A percentile compares a stretch with the other conserved stretches of the same genome.
Evolutionary conservation across 2,797 vertebrate species (phyloP).

Genomic region (Bovichtus diacanthus): DNA sequence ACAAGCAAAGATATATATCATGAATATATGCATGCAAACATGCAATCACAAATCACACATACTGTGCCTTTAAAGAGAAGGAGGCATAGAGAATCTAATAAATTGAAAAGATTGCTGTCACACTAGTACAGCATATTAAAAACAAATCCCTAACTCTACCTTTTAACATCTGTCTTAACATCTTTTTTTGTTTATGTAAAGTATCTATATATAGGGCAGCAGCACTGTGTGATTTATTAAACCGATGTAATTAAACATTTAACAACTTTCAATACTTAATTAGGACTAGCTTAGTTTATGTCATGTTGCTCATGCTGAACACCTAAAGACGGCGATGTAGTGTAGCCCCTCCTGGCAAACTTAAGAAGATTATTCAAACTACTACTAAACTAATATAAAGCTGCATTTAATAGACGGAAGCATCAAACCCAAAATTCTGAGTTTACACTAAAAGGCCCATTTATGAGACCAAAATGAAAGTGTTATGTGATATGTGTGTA

Average conservation of each 20-base stretch:
- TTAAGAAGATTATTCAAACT: constrained; percentile 23
- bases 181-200: neutral
- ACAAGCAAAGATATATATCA: neutral
- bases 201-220: neutral
- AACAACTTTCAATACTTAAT: neutral
- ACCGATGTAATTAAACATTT: neutral
- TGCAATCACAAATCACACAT: neutral
- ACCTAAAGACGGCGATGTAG: neutral
- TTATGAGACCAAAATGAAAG: constrained; percentile 4
- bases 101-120: neutral
- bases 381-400: constrained; percentile 16
- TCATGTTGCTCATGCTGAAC: too few species aligned
- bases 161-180: neutral
- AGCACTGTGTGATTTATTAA: neutral
- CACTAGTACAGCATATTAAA: neutral
- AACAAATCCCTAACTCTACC: neutral
- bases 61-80: neutral
- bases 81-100: neutral
- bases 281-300: constrained; percentile 7
- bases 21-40: neutral
- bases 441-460: neutral
- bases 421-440: neutral
- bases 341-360: neutral
- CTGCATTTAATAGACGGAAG: constrained; percentile 4
- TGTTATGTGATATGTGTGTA: neutral